phyloP scores from a whole-genome alignment of 35 echinoderm and acorn worm species.

The Apostichopus japonicus region DNA sequence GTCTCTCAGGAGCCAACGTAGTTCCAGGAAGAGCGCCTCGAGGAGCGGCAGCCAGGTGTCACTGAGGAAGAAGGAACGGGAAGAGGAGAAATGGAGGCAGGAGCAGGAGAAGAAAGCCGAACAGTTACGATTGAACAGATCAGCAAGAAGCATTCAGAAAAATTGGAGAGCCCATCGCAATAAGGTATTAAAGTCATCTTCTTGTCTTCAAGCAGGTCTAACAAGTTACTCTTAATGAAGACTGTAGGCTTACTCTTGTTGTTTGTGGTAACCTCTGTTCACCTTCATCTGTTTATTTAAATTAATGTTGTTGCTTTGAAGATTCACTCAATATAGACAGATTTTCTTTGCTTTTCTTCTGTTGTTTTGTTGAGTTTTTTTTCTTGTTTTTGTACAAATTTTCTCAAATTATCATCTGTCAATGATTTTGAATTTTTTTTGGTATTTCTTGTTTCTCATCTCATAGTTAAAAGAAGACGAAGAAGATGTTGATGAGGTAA shows the following conservation, averaged over 20 bases:
- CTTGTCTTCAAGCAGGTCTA: too few relatives aligned
- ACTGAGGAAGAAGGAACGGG: conserved; percentile 24
- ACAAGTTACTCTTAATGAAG: too few relatives aligned
- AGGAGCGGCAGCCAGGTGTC: conserved; percentile 34
- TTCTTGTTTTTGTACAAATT: too few relatives aligned
- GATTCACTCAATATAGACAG: too few relatives aligned
- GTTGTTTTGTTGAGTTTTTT: too few relatives aligned
- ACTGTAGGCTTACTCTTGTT: too few relatives aligned
- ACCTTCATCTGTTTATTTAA: too few relatives aligned
- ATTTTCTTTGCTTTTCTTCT: too few relatives aligned
- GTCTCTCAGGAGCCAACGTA: conserved; percentile 62
- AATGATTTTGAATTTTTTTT: too few relatives aligned
- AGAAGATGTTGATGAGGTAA: conserved; percentile 69
- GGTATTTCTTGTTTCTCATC: neutral
- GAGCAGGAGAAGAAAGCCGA: conserved; percentile 84
- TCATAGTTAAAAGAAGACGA: conserved; percentile 57
- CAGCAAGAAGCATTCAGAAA: conserved; percentile 89
- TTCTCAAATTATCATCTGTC: too few relatives aligned
- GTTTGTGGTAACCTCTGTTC: too few relatives aligned
- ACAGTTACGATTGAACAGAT: conserved; percentile 79
- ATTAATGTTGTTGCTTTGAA: too few relatives aligned
- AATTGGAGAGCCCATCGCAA: conserved; percentile 88
- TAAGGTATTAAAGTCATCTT: conserved; percentile 48
- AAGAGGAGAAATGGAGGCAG: conserved; percentile 71
- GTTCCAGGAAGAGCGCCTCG: conserved; percentile 26